Evolutionary conservation across 2,888 invertebrate species (phyloP).

Genomic region (Eupithecia insigniata): DNA sequence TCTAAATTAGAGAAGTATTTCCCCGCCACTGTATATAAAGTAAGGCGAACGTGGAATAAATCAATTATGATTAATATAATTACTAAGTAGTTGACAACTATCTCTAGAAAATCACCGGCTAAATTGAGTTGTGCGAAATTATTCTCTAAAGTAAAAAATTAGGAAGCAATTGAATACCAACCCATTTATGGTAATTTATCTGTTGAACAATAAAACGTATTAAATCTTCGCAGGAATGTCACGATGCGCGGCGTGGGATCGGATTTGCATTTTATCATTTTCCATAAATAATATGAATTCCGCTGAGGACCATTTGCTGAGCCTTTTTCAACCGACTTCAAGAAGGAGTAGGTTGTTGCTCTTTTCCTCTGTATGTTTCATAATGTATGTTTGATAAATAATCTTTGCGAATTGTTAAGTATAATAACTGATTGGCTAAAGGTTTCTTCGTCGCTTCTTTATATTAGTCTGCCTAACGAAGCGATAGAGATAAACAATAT

Average conservation of each 20-base stretch:
- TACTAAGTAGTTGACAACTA: too few species aligned
- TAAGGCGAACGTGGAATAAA: too few species aligned
- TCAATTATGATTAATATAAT: too few species aligned
- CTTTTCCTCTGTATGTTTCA: neutral
- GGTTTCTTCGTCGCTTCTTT: too few species aligned
- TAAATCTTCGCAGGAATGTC: neutral
- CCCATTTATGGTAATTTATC: neutral
- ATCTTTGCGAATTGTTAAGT: too few species aligned
- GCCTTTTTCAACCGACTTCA: neutral
- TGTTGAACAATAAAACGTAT: neutral
- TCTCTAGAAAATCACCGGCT: neutral
- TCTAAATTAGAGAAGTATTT: neutral
- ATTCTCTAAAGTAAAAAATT: neutral
- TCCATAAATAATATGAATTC: conserved; percentile 1
- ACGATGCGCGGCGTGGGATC: neutral
- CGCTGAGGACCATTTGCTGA: neutral
- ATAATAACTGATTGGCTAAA: too few species aligned
- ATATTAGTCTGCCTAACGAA: too few species aligned
- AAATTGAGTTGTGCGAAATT: neutral
- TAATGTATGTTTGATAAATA: too few species aligned
- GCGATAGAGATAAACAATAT: too few species aligned
- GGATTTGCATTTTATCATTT: conserved; percentile 4
- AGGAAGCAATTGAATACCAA: neutral
- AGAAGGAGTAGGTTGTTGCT: neutral
- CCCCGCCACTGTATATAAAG: too few species aligned